Evolutionary conservation across 2,797 vertebrate genomes (phyloP).

Genomic region (Gallirallus australis): DNA sequence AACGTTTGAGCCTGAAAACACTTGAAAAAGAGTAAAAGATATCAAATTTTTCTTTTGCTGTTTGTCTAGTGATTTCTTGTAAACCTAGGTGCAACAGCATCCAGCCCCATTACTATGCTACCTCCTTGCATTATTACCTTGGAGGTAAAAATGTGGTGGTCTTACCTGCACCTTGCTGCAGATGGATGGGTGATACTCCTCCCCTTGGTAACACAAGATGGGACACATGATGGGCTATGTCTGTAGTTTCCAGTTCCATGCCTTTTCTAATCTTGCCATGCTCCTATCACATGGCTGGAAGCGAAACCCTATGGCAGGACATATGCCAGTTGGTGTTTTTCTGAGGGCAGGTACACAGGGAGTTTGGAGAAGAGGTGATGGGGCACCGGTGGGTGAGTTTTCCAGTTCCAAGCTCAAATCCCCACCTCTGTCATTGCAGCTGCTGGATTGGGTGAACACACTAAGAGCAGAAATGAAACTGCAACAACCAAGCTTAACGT

Average conservation of each 20-base stretch:
- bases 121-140: accelerated
- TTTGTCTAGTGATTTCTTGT: background rate
- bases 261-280: background rate
- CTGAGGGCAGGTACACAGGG: background rate
- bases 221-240: background rate
- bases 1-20: background rate
- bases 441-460: background rate
- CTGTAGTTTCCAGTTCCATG: background rate
- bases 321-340: background rate
- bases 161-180: background rate
- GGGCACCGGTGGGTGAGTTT: background rate
- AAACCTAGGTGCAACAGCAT: background rate
- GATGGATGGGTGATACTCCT: accelerated
- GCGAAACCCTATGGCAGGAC: accelerated
- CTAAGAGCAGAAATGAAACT: background rate
- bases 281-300: background rate
- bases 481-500: background rate
- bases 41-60: background rate
- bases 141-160: accelerated
- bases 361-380: background rate
- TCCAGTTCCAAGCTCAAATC: background rate
- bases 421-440: background rate
- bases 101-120: background rate
- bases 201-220: accelerated
- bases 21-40: background rate